These are phyloP conservation scores for Deilephila porcellus DNA, from an alignment of 2,888 invertebrate genomes.

Conservation along the genomic window DNA sequence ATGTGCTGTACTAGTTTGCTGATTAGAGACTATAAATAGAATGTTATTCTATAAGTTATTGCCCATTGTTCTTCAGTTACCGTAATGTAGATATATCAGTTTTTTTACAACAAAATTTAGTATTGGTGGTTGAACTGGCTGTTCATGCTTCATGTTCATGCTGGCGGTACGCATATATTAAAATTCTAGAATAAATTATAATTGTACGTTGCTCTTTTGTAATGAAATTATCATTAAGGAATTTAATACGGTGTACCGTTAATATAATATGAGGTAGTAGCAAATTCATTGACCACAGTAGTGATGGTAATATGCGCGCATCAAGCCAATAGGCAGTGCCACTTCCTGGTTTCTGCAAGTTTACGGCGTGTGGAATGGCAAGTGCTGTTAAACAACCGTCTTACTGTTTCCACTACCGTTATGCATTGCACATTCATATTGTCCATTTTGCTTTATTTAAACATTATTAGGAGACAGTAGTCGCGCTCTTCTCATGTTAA, in stretches of 20 bases:
- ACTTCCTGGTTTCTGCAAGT: slow-evolving; percentile 68
- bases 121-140: too few species aligned
- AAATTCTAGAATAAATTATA: too few species aligned
- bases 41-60: background rate
- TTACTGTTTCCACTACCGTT: slow-evolving; percentile 65
- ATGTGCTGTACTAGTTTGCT: background rate
- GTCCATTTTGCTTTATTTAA: slow-evolving; percentile 41
- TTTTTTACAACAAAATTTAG: too few species aligned
- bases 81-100: background rate
- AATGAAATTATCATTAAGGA: too few species aligned
- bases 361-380: slow-evolving; percentile 53
- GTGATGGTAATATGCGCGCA: slow-evolving; percentile 48
- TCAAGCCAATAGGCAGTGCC: slow-evolving; percentile 48
- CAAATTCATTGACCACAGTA: slow-evolving; percentile 47
- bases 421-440: slow-evolving; percentile 41
- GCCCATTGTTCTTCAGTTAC: background rate
- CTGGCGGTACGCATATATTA: too few species aligned
- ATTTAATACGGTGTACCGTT: background rate
- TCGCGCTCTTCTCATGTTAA: background rate
- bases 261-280: slow-evolving; percentile 35
- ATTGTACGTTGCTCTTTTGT: too few species aligned
- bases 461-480: slow-evolving; percentile 41
- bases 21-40: slow-evolving; percentile 3
- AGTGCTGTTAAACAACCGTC: slow-evolving; percentile 54
- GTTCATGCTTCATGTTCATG: too few species aligned